These are phyloP conservation scores for Horisme vitalbata DNA, from an alignment of 2,888 invertebrate genomes.

Conservation along the genomic window DNA sequence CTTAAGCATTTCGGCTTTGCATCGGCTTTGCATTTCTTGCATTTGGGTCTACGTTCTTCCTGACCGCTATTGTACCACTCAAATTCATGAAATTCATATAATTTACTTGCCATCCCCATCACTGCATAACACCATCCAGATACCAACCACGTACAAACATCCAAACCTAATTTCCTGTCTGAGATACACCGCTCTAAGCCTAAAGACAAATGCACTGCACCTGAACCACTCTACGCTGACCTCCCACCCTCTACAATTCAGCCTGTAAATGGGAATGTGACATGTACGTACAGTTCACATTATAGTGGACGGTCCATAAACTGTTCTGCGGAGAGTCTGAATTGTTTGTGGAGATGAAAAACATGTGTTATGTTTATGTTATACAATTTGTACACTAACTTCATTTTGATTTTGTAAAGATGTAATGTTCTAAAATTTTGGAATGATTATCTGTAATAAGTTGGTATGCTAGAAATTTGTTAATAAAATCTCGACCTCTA, in stretches of 20 bases:
- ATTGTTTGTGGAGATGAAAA: conserved; percentile 22
- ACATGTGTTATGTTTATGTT: conserved; percentile 3
- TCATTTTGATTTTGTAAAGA: background rate
- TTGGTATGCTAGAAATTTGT: no score
- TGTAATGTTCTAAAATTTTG: no score
- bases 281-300: conserved; percentile 38
- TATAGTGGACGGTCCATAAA: conserved; percentile 37
- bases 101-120: conserved; percentile 11
- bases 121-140: conserved; percentile 49
- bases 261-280: conserved; percentile 31
- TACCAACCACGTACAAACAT: conserved; percentile 64
- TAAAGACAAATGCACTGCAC: conserved; percentile 72
- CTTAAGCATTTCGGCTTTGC: no score
- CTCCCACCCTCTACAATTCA: conserved; percentile 32
- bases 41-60: no score
- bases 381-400: no score
- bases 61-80: no score
- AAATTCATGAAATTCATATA: background rate
- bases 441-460: no score
- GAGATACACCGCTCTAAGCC: conserved; percentile 72
- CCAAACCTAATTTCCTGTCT: conserved; percentile 82
- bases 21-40: no score
- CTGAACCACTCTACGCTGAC: conserved; percentile 49
- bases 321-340: conserved; percentile 23
- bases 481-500: no score